Conservation (phyloP, 2,797 vertebrate genomes). For the Melanotaenia nigrans region DNA sequence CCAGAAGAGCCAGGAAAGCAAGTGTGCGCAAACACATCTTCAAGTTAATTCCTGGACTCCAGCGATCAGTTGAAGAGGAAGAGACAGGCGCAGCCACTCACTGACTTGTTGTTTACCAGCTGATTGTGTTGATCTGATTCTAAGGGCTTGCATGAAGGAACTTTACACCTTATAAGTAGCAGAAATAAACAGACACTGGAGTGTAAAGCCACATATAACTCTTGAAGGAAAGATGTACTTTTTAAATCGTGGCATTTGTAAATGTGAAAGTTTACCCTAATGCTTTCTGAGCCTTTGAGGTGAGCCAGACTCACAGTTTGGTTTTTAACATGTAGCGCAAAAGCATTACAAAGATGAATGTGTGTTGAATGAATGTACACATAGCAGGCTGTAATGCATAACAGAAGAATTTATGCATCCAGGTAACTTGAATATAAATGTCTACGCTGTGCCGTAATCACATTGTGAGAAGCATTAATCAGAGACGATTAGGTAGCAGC, state of each 20-base stretch:
- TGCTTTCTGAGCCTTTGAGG: conserved; percentile 1
- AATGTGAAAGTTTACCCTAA: conserved; percentile 20
- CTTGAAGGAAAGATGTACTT: conserved; percentile 20
- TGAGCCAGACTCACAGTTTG: conserved; percentile 11
- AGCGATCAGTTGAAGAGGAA: conserved; percentile 91
- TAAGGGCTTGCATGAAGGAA: background rate
- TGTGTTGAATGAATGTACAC: conserved; percentile 36
- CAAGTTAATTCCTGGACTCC: conserved; percentile 92
- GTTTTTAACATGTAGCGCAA: conserved; percentile 25
- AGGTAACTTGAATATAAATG: conserved; percentile 41
- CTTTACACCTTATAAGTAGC: conserved; percentile 6
- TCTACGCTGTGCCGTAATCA: conserved; percentile 10
- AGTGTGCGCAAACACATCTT: conserved; percentile 89
- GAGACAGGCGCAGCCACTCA: conserved; percentile 57
- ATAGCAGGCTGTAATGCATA: conserved; percentile 15
- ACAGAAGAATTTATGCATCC: conserved; percentile 22
- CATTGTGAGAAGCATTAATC: conserved; percentile 54
- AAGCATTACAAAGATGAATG: conserved; percentile 59
- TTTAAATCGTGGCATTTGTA: conserved; percentile 5
- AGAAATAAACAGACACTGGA: conserved; percentile 23
- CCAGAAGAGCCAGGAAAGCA: conserved; percentile 83
- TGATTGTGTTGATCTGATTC: background rate
- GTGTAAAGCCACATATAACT: conserved; percentile 11
- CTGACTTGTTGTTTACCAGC: conserved; percentile 22
- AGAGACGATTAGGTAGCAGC: conserved; percentile 12